phyloP scores from a whole-genome alignment of 2,797 vertebrate genomes.

The Danio aesculapii region DNA sequence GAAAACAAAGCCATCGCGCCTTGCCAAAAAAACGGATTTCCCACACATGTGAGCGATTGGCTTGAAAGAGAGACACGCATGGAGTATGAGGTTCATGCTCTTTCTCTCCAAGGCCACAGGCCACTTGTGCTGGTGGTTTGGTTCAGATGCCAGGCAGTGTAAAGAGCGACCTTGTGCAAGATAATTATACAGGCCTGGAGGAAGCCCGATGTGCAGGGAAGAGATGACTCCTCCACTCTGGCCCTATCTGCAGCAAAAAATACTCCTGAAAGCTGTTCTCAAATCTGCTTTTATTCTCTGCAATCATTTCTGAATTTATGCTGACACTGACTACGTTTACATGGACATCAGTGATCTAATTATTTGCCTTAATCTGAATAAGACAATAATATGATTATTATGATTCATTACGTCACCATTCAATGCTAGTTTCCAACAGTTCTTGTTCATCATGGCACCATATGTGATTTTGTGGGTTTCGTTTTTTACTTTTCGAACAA shows the following conservation, averaged over 20 bases:
- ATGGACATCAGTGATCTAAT: too few relatives aligned
- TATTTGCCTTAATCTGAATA: too few relatives aligned
- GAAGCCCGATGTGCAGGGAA: constrained; percentile 63
- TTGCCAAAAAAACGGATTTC: constrained; percentile 21
- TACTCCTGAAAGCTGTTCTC: neutral
- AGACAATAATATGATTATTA: too few relatives aligned
- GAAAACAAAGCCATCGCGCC: constrained; percentile 36
- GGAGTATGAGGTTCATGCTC: constrained; percentile 62
- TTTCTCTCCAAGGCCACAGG: constrained; percentile 59
- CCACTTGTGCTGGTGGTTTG: constrained; percentile 47
- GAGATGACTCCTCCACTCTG: constrained; percentile 56
- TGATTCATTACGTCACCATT: too few relatives aligned
- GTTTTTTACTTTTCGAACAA: too few relatives aligned
- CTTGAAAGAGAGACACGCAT: constrained; percentile 23
- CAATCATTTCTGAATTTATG: neutral
- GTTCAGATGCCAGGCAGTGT: constrained; percentile 59
- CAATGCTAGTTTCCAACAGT: too few relatives aligned
- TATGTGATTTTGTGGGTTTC: too few relatives aligned
- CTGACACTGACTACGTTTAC: too few relatives aligned
- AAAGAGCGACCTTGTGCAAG: constrained; percentile 63
- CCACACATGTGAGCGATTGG: constrained; percentile 68
- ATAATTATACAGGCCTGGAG: constrained; percentile 68
- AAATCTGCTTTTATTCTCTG: constrained; percentile 8
- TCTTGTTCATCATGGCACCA: too few relatives aligned
- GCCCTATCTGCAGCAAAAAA: constrained; percentile 29